phyloP scores from a whole-genome alignment of 2,888 invertebrate genomes.

The Orthosia gracilis region DNA sequence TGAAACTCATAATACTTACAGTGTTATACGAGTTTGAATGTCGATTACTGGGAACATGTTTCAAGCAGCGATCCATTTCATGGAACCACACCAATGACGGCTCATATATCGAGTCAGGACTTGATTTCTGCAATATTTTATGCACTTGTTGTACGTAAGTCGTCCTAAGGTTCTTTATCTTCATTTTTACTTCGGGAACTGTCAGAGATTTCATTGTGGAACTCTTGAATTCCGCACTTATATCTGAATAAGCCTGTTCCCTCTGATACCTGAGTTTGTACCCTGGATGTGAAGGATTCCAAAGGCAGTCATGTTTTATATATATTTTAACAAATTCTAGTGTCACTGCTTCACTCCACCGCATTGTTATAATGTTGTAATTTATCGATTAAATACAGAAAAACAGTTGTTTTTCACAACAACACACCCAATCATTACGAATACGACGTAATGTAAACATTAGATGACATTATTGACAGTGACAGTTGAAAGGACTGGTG shows the following conservation, averaged over 20 bases:
- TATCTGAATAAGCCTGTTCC: conserved; percentile 81
- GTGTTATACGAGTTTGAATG: conserved; percentile 69
- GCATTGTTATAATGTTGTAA: conserved; percentile 71
- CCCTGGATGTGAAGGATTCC: conserved; percentile 84
- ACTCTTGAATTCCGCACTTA: conserved; percentile 78
- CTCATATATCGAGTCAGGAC: conserved; percentile 81
- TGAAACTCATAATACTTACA: conserved; percentile 45
- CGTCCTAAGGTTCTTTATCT: conserved; percentile 88
- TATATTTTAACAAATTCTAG: conserved; percentile 88
- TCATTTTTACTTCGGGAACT: conserved; percentile 85
- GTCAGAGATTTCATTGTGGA: conserved; percentile 77
- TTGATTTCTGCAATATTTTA: conserved; percentile 85
- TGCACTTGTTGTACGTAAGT: conserved; percentile 88
- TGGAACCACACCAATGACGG: conserved; percentile 86
- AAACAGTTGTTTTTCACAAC: conserved; percentile 27
- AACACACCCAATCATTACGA: conserved; percentile 17
- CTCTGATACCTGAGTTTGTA: conserved; percentile 84
- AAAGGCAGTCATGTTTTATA: conserved; percentile 87
- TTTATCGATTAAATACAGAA: conserved; percentile 2
- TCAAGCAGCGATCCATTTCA: conserved; percentile 85
- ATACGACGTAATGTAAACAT: conserved; percentile 30
- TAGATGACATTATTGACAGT: neutral
- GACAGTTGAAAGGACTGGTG: neutral
- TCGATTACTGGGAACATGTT: conserved; percentile 78
- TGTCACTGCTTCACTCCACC: conserved; percentile 88